Percentiles rank a stretch among this genome's conserved stretches.
phyloP scores from a whole-genome alignment of 2,888 invertebrate genomes.

The Clistopyga incitator region DNA sequence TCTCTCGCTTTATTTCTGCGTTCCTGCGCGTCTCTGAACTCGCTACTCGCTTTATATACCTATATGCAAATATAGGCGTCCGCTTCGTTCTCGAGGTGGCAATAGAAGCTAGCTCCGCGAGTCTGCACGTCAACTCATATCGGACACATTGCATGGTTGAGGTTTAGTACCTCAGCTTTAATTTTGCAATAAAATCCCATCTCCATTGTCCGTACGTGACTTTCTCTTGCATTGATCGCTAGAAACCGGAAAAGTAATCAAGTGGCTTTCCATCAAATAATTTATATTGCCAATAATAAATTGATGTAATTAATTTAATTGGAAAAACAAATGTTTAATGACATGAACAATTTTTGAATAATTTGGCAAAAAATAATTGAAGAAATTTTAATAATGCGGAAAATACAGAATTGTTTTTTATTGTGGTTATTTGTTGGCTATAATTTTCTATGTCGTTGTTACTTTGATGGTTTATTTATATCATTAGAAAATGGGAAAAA shows the following conservation, averaged over 20 bases:
- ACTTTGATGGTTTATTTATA: no score
- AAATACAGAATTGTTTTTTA: no score
- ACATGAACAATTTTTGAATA: background rate
- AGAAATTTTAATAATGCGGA: background rate
- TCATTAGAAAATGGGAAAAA: background rate
- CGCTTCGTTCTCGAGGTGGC: background rate
- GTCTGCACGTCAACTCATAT: slow-evolving; percentile 13
- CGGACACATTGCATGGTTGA: slow-evolving; percentile 22
- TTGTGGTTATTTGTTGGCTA: no score
- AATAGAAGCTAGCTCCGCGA: no score
- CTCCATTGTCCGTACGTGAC: background rate
- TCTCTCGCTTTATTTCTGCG: slow-evolving; percentile 31
- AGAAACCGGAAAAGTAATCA: background rate
- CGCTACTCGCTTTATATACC: slow-evolving; percentile 9
- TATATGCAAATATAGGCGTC: slow-evolving; percentile 17
- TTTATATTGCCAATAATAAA: background rate
- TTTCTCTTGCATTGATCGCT: background rate
- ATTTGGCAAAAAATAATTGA: no score
- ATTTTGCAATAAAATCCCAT: slow-evolving; percentile 9
- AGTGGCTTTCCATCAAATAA: background rate
- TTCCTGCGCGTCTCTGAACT: slow-evolving; percentile 13
- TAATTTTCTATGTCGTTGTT: background rate
- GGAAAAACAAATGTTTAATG: background rate
- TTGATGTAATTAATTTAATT: no score
- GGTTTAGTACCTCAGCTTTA: background rate